phyloP scores from a whole-genome alignment of 2,113 vertebrate species.

The Xerus inauris region DNA sequence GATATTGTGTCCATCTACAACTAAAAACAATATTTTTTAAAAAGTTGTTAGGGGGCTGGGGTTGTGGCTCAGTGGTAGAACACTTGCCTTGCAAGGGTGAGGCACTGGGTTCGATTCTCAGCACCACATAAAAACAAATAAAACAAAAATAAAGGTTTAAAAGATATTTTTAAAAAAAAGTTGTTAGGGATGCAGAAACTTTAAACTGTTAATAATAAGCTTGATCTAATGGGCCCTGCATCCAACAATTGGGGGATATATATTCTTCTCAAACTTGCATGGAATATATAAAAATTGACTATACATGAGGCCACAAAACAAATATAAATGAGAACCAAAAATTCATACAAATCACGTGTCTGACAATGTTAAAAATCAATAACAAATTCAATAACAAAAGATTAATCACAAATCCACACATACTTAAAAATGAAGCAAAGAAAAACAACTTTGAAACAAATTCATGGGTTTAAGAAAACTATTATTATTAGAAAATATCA shows the following conservation, averaged over 20 bases:
- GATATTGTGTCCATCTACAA: too few relatives aligned
- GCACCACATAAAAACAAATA: too few relatives aligned
- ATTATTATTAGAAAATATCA: neutral
- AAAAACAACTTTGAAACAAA: neutral
- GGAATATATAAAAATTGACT: neutral
- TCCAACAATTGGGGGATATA: neutral
- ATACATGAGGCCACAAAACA: neutral
- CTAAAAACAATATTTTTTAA: too few relatives aligned
- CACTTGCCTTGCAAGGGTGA: too few relatives aligned
- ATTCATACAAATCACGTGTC: neutral
- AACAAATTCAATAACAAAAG: neutral
- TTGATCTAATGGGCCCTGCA: neutral
- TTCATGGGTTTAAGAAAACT: neutral
- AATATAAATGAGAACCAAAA: neutral
- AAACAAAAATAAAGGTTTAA: too few relatives aligned
- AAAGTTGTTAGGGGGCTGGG: too few relatives aligned
- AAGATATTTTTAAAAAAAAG: too few relatives aligned
- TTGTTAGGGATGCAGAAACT: neutral
- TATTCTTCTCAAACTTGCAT: neutral
- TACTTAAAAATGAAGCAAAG: neutral
- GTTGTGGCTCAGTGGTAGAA: too few relatives aligned
- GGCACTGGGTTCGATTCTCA: too few relatives aligned
- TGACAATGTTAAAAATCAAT: neutral
- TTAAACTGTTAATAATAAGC: neutral
- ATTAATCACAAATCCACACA: neutral